These are phyloP conservation scores for Stylophora pistillata DNA, from an alignment of 64 coral and sea anemone genomes.

Conservation along the genomic window DNA sequence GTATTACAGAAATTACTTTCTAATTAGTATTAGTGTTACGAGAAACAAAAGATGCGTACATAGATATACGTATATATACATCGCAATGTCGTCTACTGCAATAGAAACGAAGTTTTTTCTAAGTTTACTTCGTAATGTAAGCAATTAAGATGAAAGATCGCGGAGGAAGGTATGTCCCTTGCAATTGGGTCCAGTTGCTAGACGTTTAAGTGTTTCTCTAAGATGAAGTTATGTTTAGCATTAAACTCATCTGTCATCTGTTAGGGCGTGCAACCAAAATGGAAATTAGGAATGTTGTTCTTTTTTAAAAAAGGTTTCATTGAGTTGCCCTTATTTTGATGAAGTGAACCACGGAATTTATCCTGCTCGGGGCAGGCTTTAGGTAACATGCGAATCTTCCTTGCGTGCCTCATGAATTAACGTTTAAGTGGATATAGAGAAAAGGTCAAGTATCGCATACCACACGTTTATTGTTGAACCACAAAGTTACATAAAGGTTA, in stretches of 20 bases:
- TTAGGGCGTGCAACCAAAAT: too few relatives aligned
- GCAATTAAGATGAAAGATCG: not conserved
- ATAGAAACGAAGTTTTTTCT: too few relatives aligned
- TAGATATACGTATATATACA: not conserved
- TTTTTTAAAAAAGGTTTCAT: too few relatives aligned
- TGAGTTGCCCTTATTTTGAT: too few relatives aligned
- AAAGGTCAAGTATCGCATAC: constrained; percentile 25
- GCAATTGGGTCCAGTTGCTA: not conserved
- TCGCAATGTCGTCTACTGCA: not conserved
- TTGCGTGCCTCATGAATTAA: not conserved
- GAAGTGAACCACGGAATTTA: too few relatives aligned
- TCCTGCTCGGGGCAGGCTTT: too few relatives aligned
- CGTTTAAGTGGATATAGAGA: not conserved
- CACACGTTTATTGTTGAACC: not conserved
- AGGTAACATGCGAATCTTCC: not conserved
- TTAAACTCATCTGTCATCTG: too few relatives aligned
- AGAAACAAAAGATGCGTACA: not conserved
- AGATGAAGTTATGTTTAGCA: too few relatives aligned
- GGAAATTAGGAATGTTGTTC: too few relatives aligned
- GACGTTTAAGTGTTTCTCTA: not conserved
- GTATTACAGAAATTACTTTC: not conserved
- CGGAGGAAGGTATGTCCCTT: not conserved
- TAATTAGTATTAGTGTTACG: not conserved
- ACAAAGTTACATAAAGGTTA: not conserved
- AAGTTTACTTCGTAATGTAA: too few relatives aligned